These are phyloP conservation scores for Gandaritis pyraliata DNA, from an alignment of 2,888 invertebrate genomes.

Conservation along the genomic window DNA sequence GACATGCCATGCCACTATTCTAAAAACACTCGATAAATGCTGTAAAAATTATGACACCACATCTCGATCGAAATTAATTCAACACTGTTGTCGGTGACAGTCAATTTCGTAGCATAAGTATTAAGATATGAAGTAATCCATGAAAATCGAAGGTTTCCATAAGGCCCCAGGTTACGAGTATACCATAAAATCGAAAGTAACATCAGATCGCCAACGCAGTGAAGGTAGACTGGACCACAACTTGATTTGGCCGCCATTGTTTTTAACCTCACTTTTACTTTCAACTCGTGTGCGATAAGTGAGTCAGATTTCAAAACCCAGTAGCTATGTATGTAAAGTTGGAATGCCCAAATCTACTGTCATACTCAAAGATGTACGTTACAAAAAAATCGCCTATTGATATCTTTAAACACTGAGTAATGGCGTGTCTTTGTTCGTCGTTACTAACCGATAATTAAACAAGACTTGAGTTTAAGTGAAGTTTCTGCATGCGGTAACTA, in stretches of 20 bases:
- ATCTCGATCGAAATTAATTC: background rate
- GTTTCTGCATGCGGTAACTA: too few species aligned
- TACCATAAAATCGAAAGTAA: constrained; percentile 55
- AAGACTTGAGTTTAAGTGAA: too few species aligned
- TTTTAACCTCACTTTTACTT: constrained; percentile 55
- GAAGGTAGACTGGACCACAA: constrained; percentile 38
- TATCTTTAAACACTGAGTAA: too few species aligned
- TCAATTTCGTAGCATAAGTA: too few species aligned
- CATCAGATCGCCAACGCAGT: constrained; percentile 47
- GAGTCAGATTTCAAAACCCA: constrained; percentile 39
- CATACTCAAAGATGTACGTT: too few species aligned
- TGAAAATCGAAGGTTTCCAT: constrained; percentile 2
- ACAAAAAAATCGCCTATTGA: too few species aligned
- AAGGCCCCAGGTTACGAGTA: constrained; percentile 5
- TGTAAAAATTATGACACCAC: background rate
- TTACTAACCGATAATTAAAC: too few species aligned
- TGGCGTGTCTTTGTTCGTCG: too few species aligned
- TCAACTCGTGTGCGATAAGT: constrained; percentile 35
- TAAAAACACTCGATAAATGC: background rate
- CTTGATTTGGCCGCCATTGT: constrained; percentile 43
- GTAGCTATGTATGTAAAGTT: constrained; percentile 3
- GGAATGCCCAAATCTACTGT: background rate
- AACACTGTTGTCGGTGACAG: too few species aligned
- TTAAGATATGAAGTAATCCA: background rate
- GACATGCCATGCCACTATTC: constrained; percentile 21